phyloP scores from a whole-genome alignment of 2,113 vertebrate genomes.

The Cercopithecus mona region DNA sequence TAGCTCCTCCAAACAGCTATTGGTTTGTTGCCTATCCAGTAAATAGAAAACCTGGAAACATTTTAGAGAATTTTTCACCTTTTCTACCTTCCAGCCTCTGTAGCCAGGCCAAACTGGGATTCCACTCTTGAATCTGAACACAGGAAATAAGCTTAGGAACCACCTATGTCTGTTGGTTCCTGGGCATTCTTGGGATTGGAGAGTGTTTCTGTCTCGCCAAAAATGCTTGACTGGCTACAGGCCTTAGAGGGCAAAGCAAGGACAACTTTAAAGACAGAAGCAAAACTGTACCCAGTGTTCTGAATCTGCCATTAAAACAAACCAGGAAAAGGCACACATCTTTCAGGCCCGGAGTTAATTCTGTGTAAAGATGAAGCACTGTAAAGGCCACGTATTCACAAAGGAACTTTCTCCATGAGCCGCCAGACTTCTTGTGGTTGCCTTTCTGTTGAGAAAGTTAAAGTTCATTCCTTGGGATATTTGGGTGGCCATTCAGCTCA shows the following conservation, averaged over 20 bases:
- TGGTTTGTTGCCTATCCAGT: constrained; percentile 66
- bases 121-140: constrained; percentile 53
- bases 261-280: constrained; percentile 58
- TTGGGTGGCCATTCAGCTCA: constrained; percentile 42
- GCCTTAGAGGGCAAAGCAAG: constrained; percentile 56
- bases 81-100: constrained; percentile 68
- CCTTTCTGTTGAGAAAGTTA: constrained; percentile 69
- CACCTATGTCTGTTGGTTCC: constrained; percentile 66
- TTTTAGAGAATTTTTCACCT: constrained; percentile 72
- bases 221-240: constrained; percentile 49
- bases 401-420: constrained; percentile 55
- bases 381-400: constrained; percentile 33
- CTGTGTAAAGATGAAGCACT: constrained; percentile 52
- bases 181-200: constrained; percentile 66
- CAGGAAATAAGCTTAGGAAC: constrained; percentile 70
- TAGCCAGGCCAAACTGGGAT: constrained; percentile 60
- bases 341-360: constrained; percentile 41
- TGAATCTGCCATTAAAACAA: constrained; percentile 49
- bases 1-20: constrained; percentile 47
- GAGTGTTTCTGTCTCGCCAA: constrained; percentile 62
- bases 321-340: constrained; percentile 57
- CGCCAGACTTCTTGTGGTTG: constrained; percentile 48
- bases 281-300: constrained; percentile 49
- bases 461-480: constrained; percentile 58
- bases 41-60: constrained; percentile 75